phyloP scores from a whole-genome alignment of 2,797 vertebrate genomes.

The Craterocephalus amniculus region DNA sequence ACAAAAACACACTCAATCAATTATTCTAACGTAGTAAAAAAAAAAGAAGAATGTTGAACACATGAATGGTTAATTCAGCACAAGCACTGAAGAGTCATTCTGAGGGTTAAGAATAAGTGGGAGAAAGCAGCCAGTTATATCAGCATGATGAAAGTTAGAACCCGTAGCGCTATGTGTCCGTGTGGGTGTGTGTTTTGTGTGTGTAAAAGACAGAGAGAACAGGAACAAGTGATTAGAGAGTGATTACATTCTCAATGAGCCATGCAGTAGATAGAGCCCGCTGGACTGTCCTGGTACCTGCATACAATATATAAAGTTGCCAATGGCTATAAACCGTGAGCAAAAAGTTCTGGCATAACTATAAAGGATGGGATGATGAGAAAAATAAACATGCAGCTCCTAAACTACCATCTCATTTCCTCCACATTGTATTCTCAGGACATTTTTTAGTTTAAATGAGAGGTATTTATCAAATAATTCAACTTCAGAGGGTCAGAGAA shows the following conservation, averaged over 20 bases:
- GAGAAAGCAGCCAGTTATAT: constrained; percentile 44
- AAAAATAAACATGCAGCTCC: constrained; percentile 21
- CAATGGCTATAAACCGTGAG: constrained; percentile 40
- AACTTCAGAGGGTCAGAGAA: constrained; percentile 29
- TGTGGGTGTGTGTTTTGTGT: constrained; percentile 17
- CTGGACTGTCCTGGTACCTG: constrained; percentile 34
- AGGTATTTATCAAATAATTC: constrained; percentile 49
- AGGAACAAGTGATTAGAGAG: constrained; percentile 63
- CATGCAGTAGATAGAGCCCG: constrained; percentile 54
- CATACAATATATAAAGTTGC: constrained; percentile 33
- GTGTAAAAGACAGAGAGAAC: constrained; percentile 21
- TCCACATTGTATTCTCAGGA: constrained; percentile 7
- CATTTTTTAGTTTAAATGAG: constrained; percentile 31
- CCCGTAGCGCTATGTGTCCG: constrained; percentile 15
- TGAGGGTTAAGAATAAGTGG: constrained; percentile 65
- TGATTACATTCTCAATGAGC: constrained; percentile 73
- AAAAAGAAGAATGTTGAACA: constrained; percentile 61
- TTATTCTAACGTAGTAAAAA: constrained; percentile 76
- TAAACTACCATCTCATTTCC: constrained; percentile 9
- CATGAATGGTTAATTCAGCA: constrained; percentile 60
- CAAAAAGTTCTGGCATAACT: constrained; percentile 29
- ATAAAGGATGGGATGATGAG: constrained; percentile 16
- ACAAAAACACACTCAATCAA: constrained; percentile 67
- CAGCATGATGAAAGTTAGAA: constrained; percentile 35
- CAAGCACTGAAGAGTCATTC: constrained; percentile 50